Base-by-base conservation (phyloP, 53 echinoderm and acorn worm species). In the Henricia sp. region DNA sequence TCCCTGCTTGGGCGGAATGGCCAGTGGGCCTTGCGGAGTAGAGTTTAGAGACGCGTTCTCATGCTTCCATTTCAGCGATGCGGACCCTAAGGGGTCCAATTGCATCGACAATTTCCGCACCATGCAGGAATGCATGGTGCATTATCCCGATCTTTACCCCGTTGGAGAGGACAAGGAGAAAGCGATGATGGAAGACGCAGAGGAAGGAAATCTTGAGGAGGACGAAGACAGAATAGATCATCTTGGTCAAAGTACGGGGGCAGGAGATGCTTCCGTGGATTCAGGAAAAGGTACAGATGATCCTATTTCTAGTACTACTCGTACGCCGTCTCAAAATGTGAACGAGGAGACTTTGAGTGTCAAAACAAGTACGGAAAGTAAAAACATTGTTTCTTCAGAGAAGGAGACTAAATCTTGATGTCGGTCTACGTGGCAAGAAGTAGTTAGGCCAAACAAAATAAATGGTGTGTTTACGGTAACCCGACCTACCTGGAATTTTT, bases 1-100 rank as follows among this genome's bases (percentile, higher is more conserved):
- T 68, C 96, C 96, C 21, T 96, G 96, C 67, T 89, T 96, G 1
- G 96, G 96, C 30, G 93, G 93, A 1, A 96, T 96, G 96, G 89
- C 93, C 34, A 93, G 91, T 39, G 96, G 96, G 19, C 96, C 96
- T 1, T 96, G 96, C 25, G 93, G 96, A 17, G 90, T 89, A 28
- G 96, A 96, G 60, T 93, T 96, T 71, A 52, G 93, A 12, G 91
- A 96, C 13, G 93, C 93, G 67, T 96, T 96, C 83, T 93, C 96
- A 73, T 96, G 96, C 74, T 96, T 96, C 69, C 96, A 96, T 83
- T 93, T 91, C 85, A 96, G 93, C 51, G 72, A 80, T 21, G 89
- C 82, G 1, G 96, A 92, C 37, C 89, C 89, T 65, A 96, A 96
- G 67, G 93, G 93, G 3, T 93, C 93, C 1, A 91, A 96, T 27